phyloP scores from a whole-genome alignment of 2,113 vertebrate species.

The Connochaetes taurinus region DNA sequence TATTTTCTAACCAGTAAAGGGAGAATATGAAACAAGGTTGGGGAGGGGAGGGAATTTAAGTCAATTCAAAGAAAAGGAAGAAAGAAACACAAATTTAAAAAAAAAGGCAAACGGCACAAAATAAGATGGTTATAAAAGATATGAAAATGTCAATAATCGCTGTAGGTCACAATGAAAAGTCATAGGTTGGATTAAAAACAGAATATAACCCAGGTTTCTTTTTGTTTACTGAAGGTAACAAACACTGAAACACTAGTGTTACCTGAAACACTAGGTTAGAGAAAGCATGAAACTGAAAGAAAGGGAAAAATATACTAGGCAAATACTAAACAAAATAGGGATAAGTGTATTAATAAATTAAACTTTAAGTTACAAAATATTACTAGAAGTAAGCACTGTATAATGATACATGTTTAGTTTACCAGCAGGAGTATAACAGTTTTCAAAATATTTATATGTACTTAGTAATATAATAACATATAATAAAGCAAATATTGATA shows the following conservation, averaged over 20 bases:
- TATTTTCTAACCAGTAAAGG: not conserved
- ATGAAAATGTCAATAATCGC: not conserved
- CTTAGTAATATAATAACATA: not conserved
- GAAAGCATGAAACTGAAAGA: not conserved
- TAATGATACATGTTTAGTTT: not conserved
- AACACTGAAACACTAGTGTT: too few species aligned
- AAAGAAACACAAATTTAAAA: not conserved
- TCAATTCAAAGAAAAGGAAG: not conserved
- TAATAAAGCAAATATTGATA: not conserved
- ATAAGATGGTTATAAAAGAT: not conserved
- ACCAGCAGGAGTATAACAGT: not conserved
- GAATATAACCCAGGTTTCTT: not conserved
- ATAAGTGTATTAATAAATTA: not conserved
- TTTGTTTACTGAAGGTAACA: not conserved
- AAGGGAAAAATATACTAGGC: not conserved
- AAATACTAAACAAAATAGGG: not conserved
- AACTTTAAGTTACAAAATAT: not conserved
- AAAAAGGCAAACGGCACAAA: not conserved
- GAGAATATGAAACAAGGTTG: not conserved
- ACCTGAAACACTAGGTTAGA: not conserved
- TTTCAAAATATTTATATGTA: not conserved
- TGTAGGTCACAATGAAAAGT: not conserved
- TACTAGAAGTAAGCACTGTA: not conserved
- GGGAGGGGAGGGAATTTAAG: not conserved
- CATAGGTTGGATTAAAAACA: not conserved